Base-by-base conservation (phyloP, 92 coral and sea anemone species). In the Actinostola sp. region DNA sequence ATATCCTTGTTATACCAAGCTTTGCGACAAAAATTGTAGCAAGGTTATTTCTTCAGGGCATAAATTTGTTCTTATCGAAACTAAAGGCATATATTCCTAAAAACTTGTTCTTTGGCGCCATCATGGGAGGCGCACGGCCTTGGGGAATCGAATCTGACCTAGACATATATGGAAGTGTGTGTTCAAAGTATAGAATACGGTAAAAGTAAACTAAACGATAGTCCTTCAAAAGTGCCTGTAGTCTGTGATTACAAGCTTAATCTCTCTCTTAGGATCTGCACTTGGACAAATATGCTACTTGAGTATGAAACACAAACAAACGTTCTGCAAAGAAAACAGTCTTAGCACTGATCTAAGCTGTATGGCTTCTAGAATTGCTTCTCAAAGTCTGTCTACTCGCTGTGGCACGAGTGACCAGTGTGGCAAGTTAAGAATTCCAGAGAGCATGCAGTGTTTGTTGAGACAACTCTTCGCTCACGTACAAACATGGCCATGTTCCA, bases 351-450 rank as follows among this genome's bases (percentile, higher is more conserved):
- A 24, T 8, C 38, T 39, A 14, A 14, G 9, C 64, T 28, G 66
- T 24, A 10, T 61, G n/a, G 66, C 43, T 42, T 31, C 24, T 19
- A 24, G 25, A 35, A 21, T 39, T 35, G 46, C 49, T 31, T 34
- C 66, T 61, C 8, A 32, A 24, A 61, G 27, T 27, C 34, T 15
- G 38, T 61, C 45, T 61, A 34, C 38, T 61, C 43, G 66, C 44
- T 61, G 30, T 68, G 74, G 46, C 62, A 35, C 30, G 21, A 19
- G 29, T 24, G 15, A 30, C 23, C 62, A 43, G 74, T 68, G 41
- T 68, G 74, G 61, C 61, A 32, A 68, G 32, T 39, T n/a, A 68
- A 33, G 45, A 39, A 68, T 68, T 48, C 74, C 51, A 33, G 11
- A 50, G 43, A 26, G 57, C 41, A 68, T 24, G 23, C 38, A n/a